Base-by-base conservation (phyloP, 92 coral and sea anemone species). In the Ricordea florida region DNA sequence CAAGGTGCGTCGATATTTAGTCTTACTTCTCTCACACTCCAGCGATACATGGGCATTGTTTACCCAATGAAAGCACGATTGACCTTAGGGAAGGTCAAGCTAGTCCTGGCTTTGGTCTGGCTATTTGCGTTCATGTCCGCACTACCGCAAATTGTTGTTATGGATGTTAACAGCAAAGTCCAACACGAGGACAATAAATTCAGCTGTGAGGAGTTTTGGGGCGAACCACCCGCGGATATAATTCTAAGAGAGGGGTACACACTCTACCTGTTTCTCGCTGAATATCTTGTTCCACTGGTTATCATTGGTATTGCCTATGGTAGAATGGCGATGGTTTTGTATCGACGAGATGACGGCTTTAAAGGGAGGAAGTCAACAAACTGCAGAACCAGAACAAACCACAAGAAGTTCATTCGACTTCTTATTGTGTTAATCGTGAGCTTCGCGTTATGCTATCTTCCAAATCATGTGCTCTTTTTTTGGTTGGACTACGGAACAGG, bases 401-500 rank as follows among this genome's bases (percentile, higher is more conserved):
- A 92, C 62, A 86, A 82, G 81, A 96, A 92, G 69, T 92, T 93
- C 44, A 90, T 96, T 32, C 78, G 93, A 9, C 80, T 96, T 2
- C 76, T 96, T 31, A 82, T 92, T 60, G 88, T 96, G 23, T 76
- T 96, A 30, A 92, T 92, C 25, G 93, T 78, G 16, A 92, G 93
- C 42, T 96, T 96, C 41, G 99, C 99, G 1, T 38, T 96, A 15
- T 96, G 96, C 41, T 92, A 87, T 66, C 96, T 96, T 5, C 99
- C 97, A 2, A 93, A 92, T 57, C 97, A 96, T 43, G 93, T 96
- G 40, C 69, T 96, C 53, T 96, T 96, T 76, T 84, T 96, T 69
- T 96, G 99, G 99, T 78, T 73, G 16, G 99, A 96, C 63, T 91
- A 88, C 48, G 99, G 99, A 8, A 29, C 82, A 8, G 99, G 99